Conservation (phyloP, 2,797 vertebrate species). For the Enteromius viviparus region DNA sequence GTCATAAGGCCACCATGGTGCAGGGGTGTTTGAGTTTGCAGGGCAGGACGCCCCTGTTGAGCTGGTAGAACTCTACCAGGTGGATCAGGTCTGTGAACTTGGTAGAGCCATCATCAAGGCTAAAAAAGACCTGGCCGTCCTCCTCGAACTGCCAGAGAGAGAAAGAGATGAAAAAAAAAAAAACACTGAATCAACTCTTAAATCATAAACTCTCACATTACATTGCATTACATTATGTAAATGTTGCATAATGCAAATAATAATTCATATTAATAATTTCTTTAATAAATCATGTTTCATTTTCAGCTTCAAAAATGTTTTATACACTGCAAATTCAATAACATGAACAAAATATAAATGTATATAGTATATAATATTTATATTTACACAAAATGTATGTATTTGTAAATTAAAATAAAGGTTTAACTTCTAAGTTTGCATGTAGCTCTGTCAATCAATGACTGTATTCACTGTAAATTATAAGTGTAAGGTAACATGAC, state of each 20-base stretch:
- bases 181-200: background rate
- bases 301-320: background rate
- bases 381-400: no score
- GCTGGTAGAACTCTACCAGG: conserved; percentile 99
- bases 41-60: conserved; percentile 96
- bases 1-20: conserved; percentile 98
- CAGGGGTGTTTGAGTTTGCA: conserved; percentile 98
- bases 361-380: no score
- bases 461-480: background rate
- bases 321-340: background rate
- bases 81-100: conserved; percentile 98
- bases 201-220: background rate
- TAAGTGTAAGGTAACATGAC: background rate
- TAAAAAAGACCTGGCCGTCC: conserved; percentile 96
- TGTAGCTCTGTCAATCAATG: background rate
- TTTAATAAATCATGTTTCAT: background rate
- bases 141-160: conserved; percentile 85
- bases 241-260: background rate
- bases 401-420: no score
- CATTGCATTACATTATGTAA: no score
- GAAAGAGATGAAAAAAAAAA: background rate
- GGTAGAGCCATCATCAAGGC: conserved; percentile 95
- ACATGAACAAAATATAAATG: background rate
- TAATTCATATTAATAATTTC: background rate
- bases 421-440: background rate